Evolutionary conservation across 1,140 invertebrate genomes (phyloP).

Genomic region (Drosophila sp.): DNA sequence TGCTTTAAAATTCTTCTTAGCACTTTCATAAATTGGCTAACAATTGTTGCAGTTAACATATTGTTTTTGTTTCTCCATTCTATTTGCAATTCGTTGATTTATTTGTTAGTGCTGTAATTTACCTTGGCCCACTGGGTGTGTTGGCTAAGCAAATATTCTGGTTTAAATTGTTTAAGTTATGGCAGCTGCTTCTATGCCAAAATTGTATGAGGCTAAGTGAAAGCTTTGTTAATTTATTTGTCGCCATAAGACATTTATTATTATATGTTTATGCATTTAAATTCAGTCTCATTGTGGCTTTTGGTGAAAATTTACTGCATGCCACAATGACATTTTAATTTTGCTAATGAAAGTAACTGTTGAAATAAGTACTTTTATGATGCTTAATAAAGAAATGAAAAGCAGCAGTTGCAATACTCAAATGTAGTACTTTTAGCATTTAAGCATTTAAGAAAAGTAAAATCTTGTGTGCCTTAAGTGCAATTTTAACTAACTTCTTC

Average conservation of each 20-base stretch:
- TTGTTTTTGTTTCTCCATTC: slow-evolving; percentile 55
- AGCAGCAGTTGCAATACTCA: too few relatives aligned
- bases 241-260: slow-evolving; percentile 8
- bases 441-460: too few relatives aligned
- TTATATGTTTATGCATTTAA: background rate
- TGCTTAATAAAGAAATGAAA: too few relatives aligned
- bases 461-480: too few relatives aligned
- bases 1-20: slow-evolving; percentile 68
- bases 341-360: background rate
- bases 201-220: background rate
- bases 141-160: slow-evolving; percentile 14
- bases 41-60: slow-evolving; percentile 24
- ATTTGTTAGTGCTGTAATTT: slow-evolving; percentile 23
- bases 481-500: too few relatives aligned
- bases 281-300: background rate
- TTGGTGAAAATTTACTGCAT: background rate
- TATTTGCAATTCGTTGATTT: slow-evolving; percentile 70
- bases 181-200: slow-evolving; percentile 3
- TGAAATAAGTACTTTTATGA: too few relatives aligned
- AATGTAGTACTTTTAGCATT: too few relatives aligned
- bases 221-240: slow-evolving; percentile 5
- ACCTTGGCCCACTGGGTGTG: slow-evolving; percentile 49
- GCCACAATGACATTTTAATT: background rate
- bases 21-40: slow-evolving; percentile 62
- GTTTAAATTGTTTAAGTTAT: slow-evolving; percentile 1